Evolutionary conservation across 2,797 vertebrate species (phyloP), one percentile per base, ranked within the genome.

Genomic region (Percopsis omiscomaycus): DNA sequence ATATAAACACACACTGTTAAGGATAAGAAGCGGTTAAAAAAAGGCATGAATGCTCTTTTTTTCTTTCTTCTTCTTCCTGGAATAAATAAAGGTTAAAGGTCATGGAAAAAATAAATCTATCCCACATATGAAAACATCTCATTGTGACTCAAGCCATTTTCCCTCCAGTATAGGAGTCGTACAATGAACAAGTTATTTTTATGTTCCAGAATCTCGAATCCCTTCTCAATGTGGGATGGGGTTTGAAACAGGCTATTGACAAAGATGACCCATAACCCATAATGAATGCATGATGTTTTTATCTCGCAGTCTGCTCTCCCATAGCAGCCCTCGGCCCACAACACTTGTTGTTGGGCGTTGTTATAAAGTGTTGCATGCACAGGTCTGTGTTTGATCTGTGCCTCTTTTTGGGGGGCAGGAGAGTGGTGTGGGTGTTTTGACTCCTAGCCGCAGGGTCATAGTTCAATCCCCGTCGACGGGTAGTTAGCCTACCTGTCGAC

Each of bases 121-220:
- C n/a, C 42, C 60, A 62, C 60, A 62, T 49, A 62, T 3, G 4
- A 11, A 10, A 44, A 11, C 4, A 16, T 44, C 49, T 53, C 49
- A 16, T 50, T 61, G 49, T 48, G 49, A 62, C n/a, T 59, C 65
- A 60, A 16, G 49, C 29, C 30, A 42, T 55, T 68, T 59, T n/a
- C 49, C 42, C 16, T 55, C 58, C 55, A 59, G 50, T 61, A 52
- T 5, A 32, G 49, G 59, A 49, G 49, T 37, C 1, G 55, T 55
- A 67, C 65, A 68, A 61, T 61, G 66, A 37, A 55, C 30, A 55
- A 61, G 51, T 68, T 1, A 28, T 47, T 61, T 68, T 55, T 51
- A n/a, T 55, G 45, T 15, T 14, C 45, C 29, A 8, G 1, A 29
- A 54, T 42, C 46, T 49, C 13, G 16, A 30, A 27, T 45, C 50